Conservation (phyloP, 2,797 vertebrate genomes). For the Thalassophryne amazonica region DNA sequence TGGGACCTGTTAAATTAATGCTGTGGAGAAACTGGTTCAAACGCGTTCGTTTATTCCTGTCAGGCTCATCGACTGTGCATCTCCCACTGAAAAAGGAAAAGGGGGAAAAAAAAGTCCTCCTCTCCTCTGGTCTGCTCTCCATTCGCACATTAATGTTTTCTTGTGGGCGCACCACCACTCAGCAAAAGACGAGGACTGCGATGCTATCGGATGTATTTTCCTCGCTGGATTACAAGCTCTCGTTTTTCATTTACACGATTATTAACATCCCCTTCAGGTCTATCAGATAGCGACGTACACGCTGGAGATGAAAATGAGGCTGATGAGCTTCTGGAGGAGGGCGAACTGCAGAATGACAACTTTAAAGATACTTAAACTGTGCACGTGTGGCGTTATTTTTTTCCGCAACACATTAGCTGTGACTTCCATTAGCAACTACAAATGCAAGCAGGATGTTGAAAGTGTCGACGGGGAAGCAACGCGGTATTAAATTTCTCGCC, state of each 20-base stretch:
- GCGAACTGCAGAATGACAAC: slow-evolving; percentile 22
- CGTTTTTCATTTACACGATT: slow-evolving; percentile 11
- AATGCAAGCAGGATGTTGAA: slow-evolving; percentile 10
- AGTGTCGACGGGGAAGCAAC: slow-evolving; percentile 2
- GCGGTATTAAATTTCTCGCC: not conserved
- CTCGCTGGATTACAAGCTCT: slow-evolving; percentile 28
- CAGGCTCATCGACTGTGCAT: slow-evolving; percentile 33
- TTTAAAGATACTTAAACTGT: slow-evolving; percentile 39
- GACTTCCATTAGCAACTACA: slow-evolving; percentile 25
- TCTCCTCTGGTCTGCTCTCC: slow-evolving; percentile 9
- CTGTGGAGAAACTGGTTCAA: slow-evolving; percentile 54
- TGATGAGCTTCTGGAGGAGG: slow-evolving; percentile 2
- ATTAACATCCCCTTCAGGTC: slow-evolving; percentile 33
- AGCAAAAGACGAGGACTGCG: not conserved
- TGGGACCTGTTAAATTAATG: slow-evolving; percentile 62
- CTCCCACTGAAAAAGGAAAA: too few relatives aligned
- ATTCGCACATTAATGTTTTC: not conserved
- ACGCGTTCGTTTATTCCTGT: slow-evolving; percentile 66
- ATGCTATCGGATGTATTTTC: slow-evolving; percentile 34
- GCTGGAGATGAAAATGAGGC: slow-evolving; percentile 20
- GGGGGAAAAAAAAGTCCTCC: slow-evolving; percentile 21
- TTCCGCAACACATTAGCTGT: slow-evolving; percentile 12
- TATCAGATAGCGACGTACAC: slow-evolving; percentile 42
- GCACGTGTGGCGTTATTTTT: slow-evolving; percentile 21
- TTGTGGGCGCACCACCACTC: too few relatives aligned